phyloP scores from a whole-genome alignment of 1,140 invertebrate genomes.

The Drosophila watanabei region DNA sequence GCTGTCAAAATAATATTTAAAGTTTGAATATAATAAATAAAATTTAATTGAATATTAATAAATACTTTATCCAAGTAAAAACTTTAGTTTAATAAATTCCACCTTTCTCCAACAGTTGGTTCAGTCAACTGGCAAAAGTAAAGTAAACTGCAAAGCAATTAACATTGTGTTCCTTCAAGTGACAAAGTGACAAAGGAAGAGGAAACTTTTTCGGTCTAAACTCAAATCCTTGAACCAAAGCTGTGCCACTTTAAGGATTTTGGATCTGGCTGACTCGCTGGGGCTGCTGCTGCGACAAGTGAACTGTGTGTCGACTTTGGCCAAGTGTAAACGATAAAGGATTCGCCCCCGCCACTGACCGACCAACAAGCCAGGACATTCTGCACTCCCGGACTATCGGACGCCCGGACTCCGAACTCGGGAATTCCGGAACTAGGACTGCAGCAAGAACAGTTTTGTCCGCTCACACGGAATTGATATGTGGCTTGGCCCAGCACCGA shows the following conservation, averaged over 20 bases:
- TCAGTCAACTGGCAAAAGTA: slow-evolving; percentile 24
- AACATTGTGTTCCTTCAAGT: slow-evolving; percentile 42
- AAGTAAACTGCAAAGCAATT: slow-evolving; percentile 56
- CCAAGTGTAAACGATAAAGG: slow-evolving; percentile 73
- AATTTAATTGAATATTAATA: no score
- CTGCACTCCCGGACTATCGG: slow-evolving; percentile 1
- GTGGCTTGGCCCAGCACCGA: slow-evolving; percentile 48
- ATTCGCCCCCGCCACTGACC: slow-evolving; percentile 38
- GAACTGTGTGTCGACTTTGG: slow-evolving; percentile 40
- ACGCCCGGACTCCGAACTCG: slow-evolving; percentile 1
- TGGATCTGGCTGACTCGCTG: slow-evolving; percentile 13
- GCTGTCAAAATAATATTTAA: no score
- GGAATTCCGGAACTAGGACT: slow-evolving; percentile 46
- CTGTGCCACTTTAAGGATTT: slow-evolving; percentile 41
- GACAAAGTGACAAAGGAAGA: slow-evolving; percentile 41
- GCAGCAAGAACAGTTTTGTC: slow-evolving; percentile 62
- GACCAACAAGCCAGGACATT: slow-evolving; percentile 31
- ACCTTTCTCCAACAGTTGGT: slow-evolving; percentile 11
- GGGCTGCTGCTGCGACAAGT: slow-evolving; percentile 1
- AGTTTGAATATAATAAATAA: no score
- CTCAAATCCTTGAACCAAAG: slow-evolving; percentile 15
- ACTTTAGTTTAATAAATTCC: slow-evolving; percentile 5
- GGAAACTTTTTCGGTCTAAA: slow-evolving; percentile 26
- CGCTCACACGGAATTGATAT: slow-evolving; percentile 81
- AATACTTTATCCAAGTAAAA: no score